Percentiles rank a stretch among this genome's conserved stretches.
These are phyloP conservation scores for Megastigmus dorsalis DNA, from an alignment of 2,888 invertebrate genomes.

Conservation along the genomic window DNA sequence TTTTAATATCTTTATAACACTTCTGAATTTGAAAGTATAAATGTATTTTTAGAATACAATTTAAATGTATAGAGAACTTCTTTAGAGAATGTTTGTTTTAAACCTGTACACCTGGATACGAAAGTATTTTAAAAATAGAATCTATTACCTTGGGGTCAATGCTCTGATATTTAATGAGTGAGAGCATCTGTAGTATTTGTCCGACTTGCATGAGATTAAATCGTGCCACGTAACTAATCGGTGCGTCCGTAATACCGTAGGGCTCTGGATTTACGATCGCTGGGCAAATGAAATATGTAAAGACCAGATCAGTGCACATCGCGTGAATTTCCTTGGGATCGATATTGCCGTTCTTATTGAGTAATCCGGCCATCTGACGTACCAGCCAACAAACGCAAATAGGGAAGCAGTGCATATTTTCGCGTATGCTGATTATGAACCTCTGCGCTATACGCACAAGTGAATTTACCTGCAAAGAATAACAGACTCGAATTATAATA, in stretches of 20 bases:
- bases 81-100: too few relatives aligned
- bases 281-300: conserved; percentile 95
- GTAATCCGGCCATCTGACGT: conserved; percentile 85
- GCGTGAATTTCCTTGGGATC: conserved; percentile 79
- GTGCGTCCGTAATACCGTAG: conserved; percentile 94
- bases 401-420: conserved; percentile 93
- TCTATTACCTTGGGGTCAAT: conserved; percentile 80
- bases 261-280: conserved; percentile 97
- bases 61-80: too few relatives aligned
- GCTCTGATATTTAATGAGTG: conserved; percentile 88
- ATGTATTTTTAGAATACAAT: too few relatives aligned
- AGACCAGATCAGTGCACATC: conserved; percentile 93
- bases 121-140: background rate
- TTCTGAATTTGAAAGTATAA: background rate
- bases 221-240: conserved; percentile 91
- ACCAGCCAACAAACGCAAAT: conserved; percentile 92
- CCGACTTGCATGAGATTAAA: conserved; percentile 94
- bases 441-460: conserved; percentile 86
- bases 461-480: conserved; percentile 76
- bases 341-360: conserved; percentile 78
- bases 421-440: conserved; percentile 88
- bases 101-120: too few relatives aligned
- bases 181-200: conserved; percentile 93
- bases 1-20: background rate
- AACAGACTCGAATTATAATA: too few relatives aligned